Percentiles rank a stretch among this genome's conserved stretches.
Evolutionary conservation across 2,113 vertebrate species (phyloP).

Genomic region (Catharus minimus): DNA sequence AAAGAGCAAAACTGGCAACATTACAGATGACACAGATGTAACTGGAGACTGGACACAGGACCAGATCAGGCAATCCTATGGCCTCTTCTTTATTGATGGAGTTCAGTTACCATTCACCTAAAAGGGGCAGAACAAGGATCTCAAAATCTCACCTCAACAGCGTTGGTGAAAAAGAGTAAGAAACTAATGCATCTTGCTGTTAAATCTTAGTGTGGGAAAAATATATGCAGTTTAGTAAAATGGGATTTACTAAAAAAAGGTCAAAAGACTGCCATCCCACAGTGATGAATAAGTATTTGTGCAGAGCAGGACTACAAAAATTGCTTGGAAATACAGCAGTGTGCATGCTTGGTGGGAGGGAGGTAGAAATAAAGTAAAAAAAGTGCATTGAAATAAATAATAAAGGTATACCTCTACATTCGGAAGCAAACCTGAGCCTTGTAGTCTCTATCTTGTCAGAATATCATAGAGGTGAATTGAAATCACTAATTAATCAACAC

Average conservation of each 20-base stretch:
- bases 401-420: neutral
- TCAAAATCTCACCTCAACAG: neutral
- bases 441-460: neutral
- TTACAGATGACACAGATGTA: neutral
- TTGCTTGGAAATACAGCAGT: neutral
- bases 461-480: neutral
- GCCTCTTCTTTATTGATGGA: neutral
- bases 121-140: neutral
- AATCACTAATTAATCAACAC: neutral
- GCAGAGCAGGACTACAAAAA: neutral
- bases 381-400: neutral
- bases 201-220: neutral
- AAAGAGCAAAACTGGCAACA: neutral
- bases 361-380: neutral
- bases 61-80: neutral
- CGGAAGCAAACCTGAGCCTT: neutral
- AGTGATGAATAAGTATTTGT: neutral
- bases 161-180: neutral
- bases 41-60: neutral
- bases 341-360: neutral
- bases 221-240: neutral
- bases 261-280: neutral
- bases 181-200: neutral
- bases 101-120: neutral
- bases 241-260: neutral